Evolutionary conservation across 64 coral and sea anemone genomes (phyloP), one percentile per base, ranked within the genome.

Genomic region (Platygyra sinensis): DNA sequence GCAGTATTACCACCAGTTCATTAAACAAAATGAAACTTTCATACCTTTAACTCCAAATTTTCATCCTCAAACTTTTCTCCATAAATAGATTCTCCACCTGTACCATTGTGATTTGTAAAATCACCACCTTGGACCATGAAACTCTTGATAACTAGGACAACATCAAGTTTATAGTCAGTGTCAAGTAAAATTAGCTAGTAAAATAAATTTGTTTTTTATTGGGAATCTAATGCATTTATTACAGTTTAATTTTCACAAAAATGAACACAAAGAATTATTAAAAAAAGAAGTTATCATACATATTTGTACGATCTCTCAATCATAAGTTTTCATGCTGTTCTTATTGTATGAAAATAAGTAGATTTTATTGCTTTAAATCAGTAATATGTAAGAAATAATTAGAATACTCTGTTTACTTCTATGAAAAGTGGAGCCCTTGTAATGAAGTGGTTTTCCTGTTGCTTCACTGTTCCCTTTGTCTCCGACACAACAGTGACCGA

Each of bases 51-150:
- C 72, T 82, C 73, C 72, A 98, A 98, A 67, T 98, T 94, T 77
- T 98, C 96, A 92, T 98, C 96, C 28, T 94, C 96, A 94, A 98
- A 98, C 33, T 95, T 98, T 89, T 95, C 96, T 19, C 96, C 96
- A 92, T 98, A 98, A 39, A 98, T 94, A 30, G 93, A 98, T 61
- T 98, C 96, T 75, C 96, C 96, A 28, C 96, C 96, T 52, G 90
- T 95, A 7, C 96, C 96, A 93, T 98, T 52, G 71, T 80, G 64
- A 49, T 94, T 89, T 10, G 93, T 84, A 59, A 98, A 98, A 79
- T 98, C 96, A 39, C 96, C 96, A 67, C 96, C 93, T 63, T 98
- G 93, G 14, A 94, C 76, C 96, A 98, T 98, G 77, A 98, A 98
- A 7, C 87, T 93, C 76, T 94, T 92, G 30, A 98, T 98, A 74